Conservation (phyloP, 2,113 vertebrate species). For the Oceanites oceanicus region DNA sequence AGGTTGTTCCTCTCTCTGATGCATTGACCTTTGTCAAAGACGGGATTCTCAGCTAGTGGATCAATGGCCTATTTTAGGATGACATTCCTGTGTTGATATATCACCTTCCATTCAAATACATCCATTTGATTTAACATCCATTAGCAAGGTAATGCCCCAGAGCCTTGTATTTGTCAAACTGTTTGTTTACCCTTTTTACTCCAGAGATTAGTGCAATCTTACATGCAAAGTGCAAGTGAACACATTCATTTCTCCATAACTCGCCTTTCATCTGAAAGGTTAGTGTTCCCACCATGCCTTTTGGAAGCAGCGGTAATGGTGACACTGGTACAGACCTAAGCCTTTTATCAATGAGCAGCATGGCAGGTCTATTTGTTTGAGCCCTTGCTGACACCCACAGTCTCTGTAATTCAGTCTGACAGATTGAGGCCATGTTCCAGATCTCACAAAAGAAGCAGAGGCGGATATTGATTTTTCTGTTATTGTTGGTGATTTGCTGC, state of each 20-base stretch:
- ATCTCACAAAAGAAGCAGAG: slow-evolving; percentile 80
- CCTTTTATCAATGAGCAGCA: slow-evolving; percentile 58
- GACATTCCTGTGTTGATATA: slow-evolving; percentile 30
- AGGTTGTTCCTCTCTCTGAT: slow-evolving; percentile 16
- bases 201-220: not conserved
- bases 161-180: not conserved
- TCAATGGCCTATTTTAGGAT: slow-evolving; percentile 50
- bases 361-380: slow-evolving; percentile 71
- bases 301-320: slow-evolving; percentile 13
- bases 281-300: not conserved
- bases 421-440: slow-evolving; percentile 85
- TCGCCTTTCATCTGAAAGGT: not conserved
- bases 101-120: slow-evolving; percentile 43
- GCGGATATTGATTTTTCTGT: slow-evolving; percentile 82
- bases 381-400: slow-evolving; percentile 63
- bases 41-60: slow-evolving; percentile 25
- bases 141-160: slow-evolving; percentile 22
- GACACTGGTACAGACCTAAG: slow-evolving; percentile 7
- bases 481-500: slow-evolving; percentile 77
- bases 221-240: not conserved
- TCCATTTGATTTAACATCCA: slow-evolving; percentile 36
- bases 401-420: slow-evolving; percentile 81
- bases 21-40: slow-evolving; percentile 34
- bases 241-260: not conserved
- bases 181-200: slow-evolving; percentile 47